Evolutionary conservation across 2,113 vertebrate genomes (phyloP), one percentile per base, ranked within the genome.

Genomic region (Caranx melampygus): DNA sequence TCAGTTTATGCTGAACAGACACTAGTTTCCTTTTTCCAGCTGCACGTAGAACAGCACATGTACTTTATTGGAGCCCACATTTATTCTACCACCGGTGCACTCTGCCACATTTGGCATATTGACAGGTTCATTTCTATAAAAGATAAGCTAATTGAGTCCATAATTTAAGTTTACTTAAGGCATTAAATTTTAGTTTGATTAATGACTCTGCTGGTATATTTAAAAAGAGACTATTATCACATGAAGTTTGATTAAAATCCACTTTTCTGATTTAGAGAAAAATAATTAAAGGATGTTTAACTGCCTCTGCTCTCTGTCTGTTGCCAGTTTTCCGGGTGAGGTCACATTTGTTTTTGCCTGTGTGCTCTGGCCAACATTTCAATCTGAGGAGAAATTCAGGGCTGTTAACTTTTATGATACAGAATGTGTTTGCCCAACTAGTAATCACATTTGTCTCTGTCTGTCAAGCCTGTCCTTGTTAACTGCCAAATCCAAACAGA

Each of bases 71-170:
- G 51, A 26, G 26, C 5, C 21, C 18, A 7, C 2, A 9, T 37
- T 3, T 44, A 40, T 40, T 59, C 21, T 33, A 21, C 55, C 45
- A 54, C 35, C 61, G 18, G 42, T 67, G 45, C 44, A 40, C 54
- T 73, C 44, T 73, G 69, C 15, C 54, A 35, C 9, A 64, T 26
- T 49, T 72, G 26, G 49, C 60, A 35, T 18, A 59, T 5, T 52
- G 26, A 60, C 33, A 51, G 6, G 21, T 34, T 44, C 6, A 7
- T 62, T 3, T 37, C n/a, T 75, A 20, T 62, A 15, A 69, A 35
- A 57, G 26, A 63, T 31, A 63, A 34, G 15, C 47, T 4, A 37
- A n/a, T 16, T 16, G 31, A 44, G 26, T 8, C 9, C 10, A 42
- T 42, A 42, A 42, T 31, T 26, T 26, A 3, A 20, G 3, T 18